Evolutionary conservation across 2,797 vertebrate species (phyloP).

Genomic region (Alcedo atthis): DNA sequence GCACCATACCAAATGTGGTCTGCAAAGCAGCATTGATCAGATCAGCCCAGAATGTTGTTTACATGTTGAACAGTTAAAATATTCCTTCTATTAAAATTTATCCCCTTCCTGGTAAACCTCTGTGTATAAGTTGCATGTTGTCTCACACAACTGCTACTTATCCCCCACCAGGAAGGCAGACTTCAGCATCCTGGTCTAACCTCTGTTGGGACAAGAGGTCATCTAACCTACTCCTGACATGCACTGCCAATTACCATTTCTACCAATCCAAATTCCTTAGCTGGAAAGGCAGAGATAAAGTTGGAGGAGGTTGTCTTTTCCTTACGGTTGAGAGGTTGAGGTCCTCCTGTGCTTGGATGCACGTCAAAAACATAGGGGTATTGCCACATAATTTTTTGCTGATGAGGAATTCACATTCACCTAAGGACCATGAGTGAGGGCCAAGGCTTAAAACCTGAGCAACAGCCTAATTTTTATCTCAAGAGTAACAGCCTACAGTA

Average conservation of each 20-base stretch:
- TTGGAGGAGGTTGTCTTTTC: neutral
- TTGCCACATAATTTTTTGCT: neutral
- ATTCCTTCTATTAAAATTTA: constrained; percentile 56
- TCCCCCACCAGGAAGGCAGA: fast-evolving
- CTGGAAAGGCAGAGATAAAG: neutral
- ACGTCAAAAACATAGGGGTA: neutral
- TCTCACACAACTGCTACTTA: neutral
- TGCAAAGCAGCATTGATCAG: constrained; percentile 68
- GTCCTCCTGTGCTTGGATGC: fast-evolving
- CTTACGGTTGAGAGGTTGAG: neutral
- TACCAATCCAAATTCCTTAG: neutral
- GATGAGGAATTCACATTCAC: neutral
- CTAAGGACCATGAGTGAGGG: neutral
- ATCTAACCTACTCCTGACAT: neutral
- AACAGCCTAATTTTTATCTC: neutral
- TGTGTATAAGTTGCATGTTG: neutral
- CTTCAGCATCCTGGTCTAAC: neutral
- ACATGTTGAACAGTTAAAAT: constrained; percentile 61
- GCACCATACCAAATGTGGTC: constrained; percentile 68
- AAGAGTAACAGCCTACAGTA: neutral
- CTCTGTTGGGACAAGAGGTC: neutral
- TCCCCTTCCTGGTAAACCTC: constrained; percentile 38
- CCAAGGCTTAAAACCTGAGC: neutral
- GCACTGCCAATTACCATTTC: fast-evolving
- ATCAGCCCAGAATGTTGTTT: constrained; percentile 63